phyloP scores from a whole-genome alignment of 2,888 invertebrate genomes.

The Chrysolina oricalcia region DNA sequence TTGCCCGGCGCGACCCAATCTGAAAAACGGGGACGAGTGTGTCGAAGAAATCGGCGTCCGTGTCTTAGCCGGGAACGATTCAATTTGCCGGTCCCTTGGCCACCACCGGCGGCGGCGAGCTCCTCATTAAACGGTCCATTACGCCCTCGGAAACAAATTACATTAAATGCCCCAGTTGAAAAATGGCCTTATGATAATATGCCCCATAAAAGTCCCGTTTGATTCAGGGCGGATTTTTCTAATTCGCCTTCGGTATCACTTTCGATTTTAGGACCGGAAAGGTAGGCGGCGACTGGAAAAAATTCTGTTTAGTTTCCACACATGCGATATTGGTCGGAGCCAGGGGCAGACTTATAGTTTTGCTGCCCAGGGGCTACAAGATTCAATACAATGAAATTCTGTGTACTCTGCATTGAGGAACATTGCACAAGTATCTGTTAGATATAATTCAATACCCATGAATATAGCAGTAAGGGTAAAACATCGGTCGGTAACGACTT shows the following conservation, averaged over 20 bases:
- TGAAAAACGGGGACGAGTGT: background rate
- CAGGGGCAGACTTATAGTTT: too few species aligned
- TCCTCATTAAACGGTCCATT: constrained; percentile 72
- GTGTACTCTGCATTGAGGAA: too few species aligned
- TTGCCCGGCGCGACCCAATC: background rate
- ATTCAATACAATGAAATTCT: too few species aligned
- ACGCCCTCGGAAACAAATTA: constrained; percentile 72
- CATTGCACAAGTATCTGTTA: too few species aligned
- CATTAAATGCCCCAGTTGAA: constrained; percentile 47
- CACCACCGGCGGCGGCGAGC: constrained; percentile 71
- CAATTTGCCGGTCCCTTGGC: constrained; percentile 72
- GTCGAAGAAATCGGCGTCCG: constrained; percentile 29
- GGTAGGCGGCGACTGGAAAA: too few species aligned
- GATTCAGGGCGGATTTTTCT: background rate
- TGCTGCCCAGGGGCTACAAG: too few species aligned
- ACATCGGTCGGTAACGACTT: too few species aligned
- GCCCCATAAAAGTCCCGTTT: constrained; percentile 7
- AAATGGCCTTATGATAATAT: constrained; percentile 36
- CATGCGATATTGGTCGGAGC: too few species aligned
- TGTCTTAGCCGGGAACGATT: constrained; percentile 67
- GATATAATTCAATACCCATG: too few species aligned
- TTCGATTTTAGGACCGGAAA: background rate
- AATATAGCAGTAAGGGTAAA: too few species aligned
- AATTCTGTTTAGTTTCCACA: too few species aligned
- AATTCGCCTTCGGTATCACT: background rate